These are phyloP conservation scores for Notechis scutatus DNA, from an alignment of 2,113 vertebrate species.

Conservation along the genomic window DNA sequence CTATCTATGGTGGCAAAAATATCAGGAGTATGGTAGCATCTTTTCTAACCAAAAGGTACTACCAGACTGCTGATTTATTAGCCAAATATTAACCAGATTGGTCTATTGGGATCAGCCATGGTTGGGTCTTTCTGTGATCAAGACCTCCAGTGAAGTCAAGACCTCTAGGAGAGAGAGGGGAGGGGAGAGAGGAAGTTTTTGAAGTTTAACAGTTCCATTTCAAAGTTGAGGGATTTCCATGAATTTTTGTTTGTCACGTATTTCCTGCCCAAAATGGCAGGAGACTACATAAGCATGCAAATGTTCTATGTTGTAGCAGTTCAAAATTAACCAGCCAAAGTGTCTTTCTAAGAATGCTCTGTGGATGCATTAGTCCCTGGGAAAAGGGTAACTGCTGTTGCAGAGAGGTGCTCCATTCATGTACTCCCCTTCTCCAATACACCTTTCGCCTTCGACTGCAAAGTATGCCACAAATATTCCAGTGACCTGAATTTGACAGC, in stretches of 20 bases:
- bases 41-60: background rate
- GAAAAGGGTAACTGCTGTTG: background rate
- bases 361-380: background rate
- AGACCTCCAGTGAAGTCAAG: background rate
- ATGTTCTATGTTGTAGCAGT: background rate
- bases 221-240: background rate
- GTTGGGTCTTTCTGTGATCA: background rate
- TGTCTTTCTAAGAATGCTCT: background rate
- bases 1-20: background rate
- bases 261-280: background rate
- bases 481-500: background rate
- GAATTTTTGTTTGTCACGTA: background rate
- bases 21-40: background rate
- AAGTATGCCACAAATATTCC: background rate
- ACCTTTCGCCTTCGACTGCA: background rate
- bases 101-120: too few relatives aligned
- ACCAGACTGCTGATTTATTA: too few relatives aligned
- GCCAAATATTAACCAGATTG: too few relatives aligned
- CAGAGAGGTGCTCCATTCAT: background rate
- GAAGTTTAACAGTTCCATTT: background rate
- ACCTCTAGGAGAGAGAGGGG: too few relatives aligned
- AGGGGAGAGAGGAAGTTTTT: background rate
- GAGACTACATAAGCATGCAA: background rate
- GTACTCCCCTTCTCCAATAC: background rate
- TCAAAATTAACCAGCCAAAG: background rate